Conservation (phyloP, 2,888 invertebrate genomes). For the Harmothoe impar region DNA sequence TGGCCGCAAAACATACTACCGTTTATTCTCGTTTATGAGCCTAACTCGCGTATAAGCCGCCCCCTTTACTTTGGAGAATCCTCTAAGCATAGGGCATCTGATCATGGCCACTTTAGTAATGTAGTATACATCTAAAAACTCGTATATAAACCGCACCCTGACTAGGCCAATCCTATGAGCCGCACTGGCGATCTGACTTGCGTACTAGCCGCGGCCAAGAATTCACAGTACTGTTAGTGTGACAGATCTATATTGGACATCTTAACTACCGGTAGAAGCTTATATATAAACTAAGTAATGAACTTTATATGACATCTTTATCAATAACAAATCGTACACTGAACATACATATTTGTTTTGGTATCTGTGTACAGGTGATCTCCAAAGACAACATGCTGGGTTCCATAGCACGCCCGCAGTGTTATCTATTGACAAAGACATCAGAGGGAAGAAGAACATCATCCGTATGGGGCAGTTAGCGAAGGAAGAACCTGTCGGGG, state of each 20-base stretch:
- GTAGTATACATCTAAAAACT: no score
- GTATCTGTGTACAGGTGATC: not conserved
- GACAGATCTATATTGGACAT: no score
- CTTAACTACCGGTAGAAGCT: not conserved
- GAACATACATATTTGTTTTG: not conserved
- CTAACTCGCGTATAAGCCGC: no score
- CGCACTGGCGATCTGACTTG: no score
- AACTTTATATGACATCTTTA: not conserved
- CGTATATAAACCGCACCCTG: no score
- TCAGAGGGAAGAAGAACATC: conserved; percentile 43
- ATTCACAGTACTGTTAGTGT: not conserved
- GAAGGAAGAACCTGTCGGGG: conserved; percentile 23
- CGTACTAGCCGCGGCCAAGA: not conserved
- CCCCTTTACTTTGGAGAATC: no score
- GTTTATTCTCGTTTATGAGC: no score
- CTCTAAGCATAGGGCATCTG: not conserved
- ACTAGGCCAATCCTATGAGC: no score
- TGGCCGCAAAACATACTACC: no score
- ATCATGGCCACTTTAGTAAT: no score
- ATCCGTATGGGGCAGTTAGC: conserved; percentile 23
- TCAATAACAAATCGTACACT: not conserved
- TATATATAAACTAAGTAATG: not conserved
- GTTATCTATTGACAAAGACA: conserved; percentile 46
- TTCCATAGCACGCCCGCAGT: not conserved
- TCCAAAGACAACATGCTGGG: not conserved